A percentile compares a stretch with the other conserved stretches of the same genome.
phyloP scores from a whole-genome alignment of 2,797 vertebrate species.

The Aplochiton taeniatus region DNA sequence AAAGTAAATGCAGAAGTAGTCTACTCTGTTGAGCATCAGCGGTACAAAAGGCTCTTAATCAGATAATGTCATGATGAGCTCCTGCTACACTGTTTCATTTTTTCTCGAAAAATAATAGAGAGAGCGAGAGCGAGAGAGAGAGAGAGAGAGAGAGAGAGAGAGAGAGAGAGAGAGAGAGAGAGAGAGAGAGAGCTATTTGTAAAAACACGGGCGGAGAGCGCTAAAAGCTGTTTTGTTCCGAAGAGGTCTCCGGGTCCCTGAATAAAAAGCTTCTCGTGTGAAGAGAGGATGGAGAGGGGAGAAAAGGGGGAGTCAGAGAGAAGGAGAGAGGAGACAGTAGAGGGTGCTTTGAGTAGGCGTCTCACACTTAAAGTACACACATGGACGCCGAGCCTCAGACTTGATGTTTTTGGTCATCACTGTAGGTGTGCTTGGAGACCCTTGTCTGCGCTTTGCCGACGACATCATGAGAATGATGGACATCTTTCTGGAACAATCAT shows the following conservation, averaged over 20 bases:
- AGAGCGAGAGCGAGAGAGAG: constrained; percentile 16
- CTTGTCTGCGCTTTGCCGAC: background rate
- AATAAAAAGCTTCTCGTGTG: constrained; percentile 67
- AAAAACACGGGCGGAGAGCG: constrained; percentile 58
- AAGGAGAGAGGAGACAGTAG: constrained; percentile 48
- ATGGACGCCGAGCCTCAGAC: constrained; percentile 58
- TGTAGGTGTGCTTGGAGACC: background rate
- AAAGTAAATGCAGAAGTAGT: constrained; percentile 27
- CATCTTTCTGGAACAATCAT: too few relatives aligned
- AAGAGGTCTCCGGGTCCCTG: constrained; percentile 71
- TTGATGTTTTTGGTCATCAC: constrained; percentile 61
- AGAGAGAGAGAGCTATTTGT: constrained; percentile 47
- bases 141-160: constrained; percentile 24
- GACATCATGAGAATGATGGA: constrained; percentile 48
- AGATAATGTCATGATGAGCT: constrained; percentile 67
- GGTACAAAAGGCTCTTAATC: constrained; percentile 51
- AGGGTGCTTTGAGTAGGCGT: constrained; percentile 66
- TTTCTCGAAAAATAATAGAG: constrained; percentile 50
- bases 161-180: background rate
- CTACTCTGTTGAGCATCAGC: constrained; percentile 44
- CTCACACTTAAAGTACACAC: constrained; percentile 58
- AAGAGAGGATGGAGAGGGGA: constrained; percentile 25
- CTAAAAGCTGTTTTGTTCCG: constrained; percentile 76
- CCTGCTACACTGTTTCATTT: constrained; percentile 46
- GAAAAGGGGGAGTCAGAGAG: background rate